Evolutionary conservation across 2,888 invertebrate genomes (phyloP).

Genomic region (Eumerus sabulonum): DNA sequence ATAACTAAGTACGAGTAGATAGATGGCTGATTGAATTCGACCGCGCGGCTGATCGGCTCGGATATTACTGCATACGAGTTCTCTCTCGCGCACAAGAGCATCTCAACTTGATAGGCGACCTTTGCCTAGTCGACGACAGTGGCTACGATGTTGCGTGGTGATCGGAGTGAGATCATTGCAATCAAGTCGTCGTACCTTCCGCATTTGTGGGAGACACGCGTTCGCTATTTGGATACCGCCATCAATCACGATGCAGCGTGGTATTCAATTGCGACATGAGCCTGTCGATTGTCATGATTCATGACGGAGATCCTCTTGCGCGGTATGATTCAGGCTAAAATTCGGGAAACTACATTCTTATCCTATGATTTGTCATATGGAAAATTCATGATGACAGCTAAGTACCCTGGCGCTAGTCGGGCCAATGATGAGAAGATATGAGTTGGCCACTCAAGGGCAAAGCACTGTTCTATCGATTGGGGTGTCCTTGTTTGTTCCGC

Average conservation of each 20-base stretch:
- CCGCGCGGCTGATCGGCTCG: conserved; percentile 15
- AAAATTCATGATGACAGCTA: conserved; percentile 51
- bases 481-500: conserved; percentile 22
- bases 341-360: conserved; percentile 37
- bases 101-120: conserved; percentile 14
- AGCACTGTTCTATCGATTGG: conserved; percentile 1
- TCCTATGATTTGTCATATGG: not conserved
- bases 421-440: not conserved
- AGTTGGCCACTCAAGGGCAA: conserved; percentile 22
- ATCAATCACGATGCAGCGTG: conserved; percentile 8
- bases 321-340: conserved; percentile 40
- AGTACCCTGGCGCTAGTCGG: conserved; percentile 42
- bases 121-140: conserved; percentile 40
- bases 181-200: no score
- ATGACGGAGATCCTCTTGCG: conserved; percentile 49
- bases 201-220: conserved; percentile 14
- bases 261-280: conserved; percentile 33
- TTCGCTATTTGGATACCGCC: conserved; percentile 39
- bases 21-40: conserved; percentile 35
- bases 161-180: conserved; percentile 52
- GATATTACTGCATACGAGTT: conserved; percentile 10
- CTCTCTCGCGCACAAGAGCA: not conserved
- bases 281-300: conserved; percentile 48
- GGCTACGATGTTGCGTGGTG: conserved; percentile 41
- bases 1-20: conserved; percentile 44